Evolutionary conservation across 2,797 vertebrate species (phyloP).

Genomic region (Dicrostonyx torquatus): DNA sequence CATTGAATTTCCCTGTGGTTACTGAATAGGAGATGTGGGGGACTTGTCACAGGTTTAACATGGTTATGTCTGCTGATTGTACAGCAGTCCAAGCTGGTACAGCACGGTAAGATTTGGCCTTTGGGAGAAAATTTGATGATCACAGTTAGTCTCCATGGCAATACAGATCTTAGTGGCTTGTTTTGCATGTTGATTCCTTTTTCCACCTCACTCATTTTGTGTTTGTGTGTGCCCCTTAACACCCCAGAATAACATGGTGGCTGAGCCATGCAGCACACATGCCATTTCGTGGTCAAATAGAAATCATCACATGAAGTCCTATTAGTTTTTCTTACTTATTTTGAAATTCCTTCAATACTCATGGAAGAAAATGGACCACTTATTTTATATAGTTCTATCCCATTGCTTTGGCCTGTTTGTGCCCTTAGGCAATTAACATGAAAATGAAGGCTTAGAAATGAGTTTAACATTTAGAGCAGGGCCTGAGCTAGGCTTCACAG

Average conservation of each 20-base stretch:
- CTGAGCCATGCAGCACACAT: not conserved
- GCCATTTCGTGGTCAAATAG: conserved; percentile 12
- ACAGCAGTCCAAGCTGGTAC: conserved; percentile 47
- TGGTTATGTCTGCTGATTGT: conserved; percentile 68
- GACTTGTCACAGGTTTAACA: conserved; percentile 58
- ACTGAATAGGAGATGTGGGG: conserved; percentile 42
- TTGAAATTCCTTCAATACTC: conserved; percentile 37
- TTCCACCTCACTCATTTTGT: not conserved
- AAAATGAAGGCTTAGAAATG: conserved; percentile 58
- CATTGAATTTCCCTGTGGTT: conserved; percentile 65
- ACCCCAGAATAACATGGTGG: not conserved
- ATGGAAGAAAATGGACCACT: not conserved
- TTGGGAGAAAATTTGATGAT: not conserved
- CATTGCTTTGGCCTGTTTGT: conserved; percentile 45
- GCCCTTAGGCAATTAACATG: conserved; percentile 35
- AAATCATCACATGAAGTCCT: conserved; percentile 38
- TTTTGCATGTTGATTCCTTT: not conserved
- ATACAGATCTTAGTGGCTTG: conserved; percentile 23
- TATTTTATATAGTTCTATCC: conserved; percentile 34
- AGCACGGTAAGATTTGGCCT: not conserved
- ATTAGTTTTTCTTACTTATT: conserved; percentile 42
- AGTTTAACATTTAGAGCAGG: conserved; percentile 39
- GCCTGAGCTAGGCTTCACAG: not conserved
- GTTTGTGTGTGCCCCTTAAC: not conserved
- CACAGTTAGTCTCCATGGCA: not conserved